phyloP scores from a whole-genome alignment of 2,888 invertebrate genomes.

The Sesia bembeciformis region DNA sequence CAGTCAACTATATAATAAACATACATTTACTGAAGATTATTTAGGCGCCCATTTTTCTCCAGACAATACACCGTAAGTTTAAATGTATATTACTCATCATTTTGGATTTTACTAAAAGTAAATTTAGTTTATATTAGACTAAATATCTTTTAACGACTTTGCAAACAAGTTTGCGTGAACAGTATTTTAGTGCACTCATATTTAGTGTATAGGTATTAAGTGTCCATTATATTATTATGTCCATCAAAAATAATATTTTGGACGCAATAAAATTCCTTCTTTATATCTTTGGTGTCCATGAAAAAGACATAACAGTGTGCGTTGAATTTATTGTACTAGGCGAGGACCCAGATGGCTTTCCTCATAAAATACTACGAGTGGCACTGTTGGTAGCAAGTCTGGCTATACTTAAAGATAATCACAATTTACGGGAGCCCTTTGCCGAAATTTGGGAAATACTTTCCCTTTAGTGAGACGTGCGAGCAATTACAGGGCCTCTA shows the following conservation, averaged over 20 bases:
- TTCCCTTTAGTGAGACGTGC: conserved; percentile 43
- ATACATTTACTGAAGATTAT: too few relatives aligned
- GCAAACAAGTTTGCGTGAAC: too few relatives aligned
- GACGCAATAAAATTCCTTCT: conserved; percentile 54
- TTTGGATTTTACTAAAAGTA: too few relatives aligned
- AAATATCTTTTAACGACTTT: too few relatives aligned
- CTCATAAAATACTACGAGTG: conserved; percentile 70
- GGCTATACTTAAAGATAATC: conserved; percentile 69
- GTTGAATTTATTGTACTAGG: conserved; percentile 67
- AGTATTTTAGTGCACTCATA: too few relatives aligned
- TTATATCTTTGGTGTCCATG: conserved; percentile 58
- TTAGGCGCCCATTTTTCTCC: too few relatives aligned
- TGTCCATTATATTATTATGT: neutral
- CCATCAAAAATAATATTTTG: conserved; percentile 41
- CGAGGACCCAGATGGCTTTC: conserved; percentile 67
- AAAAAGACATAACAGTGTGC: conserved; percentile 66
- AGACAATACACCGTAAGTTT: too few relatives aligned
- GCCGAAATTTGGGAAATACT: conserved; percentile 45
- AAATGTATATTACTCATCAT: too few relatives aligned
- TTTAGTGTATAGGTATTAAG: too few relatives aligned
- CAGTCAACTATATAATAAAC: too few relatives aligned
- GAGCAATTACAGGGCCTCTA: conserved; percentile 51
- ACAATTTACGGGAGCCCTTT: conserved; percentile 65
- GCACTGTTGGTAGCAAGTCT: conserved; percentile 51
- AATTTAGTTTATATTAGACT: too few relatives aligned